These are phyloP conservation scores for Burhinus bistriatus DNA, from an alignment of 2,113 vertebrate genomes.

Conservation along the genomic window DNA sequence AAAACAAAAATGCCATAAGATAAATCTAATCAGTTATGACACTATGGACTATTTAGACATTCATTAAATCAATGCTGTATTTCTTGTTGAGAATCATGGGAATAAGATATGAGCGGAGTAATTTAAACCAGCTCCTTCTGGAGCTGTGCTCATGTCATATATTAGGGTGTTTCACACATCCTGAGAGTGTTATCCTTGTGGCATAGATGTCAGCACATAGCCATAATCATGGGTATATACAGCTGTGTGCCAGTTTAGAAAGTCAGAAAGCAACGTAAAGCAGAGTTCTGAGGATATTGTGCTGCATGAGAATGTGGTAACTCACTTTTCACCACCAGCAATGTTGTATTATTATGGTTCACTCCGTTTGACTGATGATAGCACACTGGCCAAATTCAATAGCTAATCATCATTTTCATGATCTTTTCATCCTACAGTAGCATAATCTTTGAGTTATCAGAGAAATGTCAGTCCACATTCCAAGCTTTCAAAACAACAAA, in stretches of 20 bases:
- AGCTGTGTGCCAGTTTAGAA: not conserved
- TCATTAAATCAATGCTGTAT: not conserved
- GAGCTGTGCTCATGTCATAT: not conserved
- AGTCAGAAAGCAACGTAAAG: not conserved
- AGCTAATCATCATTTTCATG: not conserved
- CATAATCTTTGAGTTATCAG: not conserved
- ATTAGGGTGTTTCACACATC: not conserved
- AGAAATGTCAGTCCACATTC: not conserved
- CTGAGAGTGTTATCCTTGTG: not conserved
- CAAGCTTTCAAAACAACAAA: not conserved
- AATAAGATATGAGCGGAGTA: not conserved
- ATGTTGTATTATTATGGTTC: not conserved
- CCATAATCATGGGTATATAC: no score
- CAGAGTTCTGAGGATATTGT: not conserved
- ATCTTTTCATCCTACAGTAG: not conserved
- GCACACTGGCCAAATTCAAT: not conserved
- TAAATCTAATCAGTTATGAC: not conserved
- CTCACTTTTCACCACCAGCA: not conserved
- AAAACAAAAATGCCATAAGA: not conserved
- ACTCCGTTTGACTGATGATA: not conserved
- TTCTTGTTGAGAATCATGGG: not conserved
- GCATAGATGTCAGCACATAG: not conserved
- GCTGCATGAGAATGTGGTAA: not conserved
- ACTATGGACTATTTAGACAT: not conserved
- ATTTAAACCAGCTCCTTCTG: not conserved